Evolutionary conservation across 1,140 invertebrate genomes (phyloP).

Genomic region (Drosophila nasuta): DNA sequence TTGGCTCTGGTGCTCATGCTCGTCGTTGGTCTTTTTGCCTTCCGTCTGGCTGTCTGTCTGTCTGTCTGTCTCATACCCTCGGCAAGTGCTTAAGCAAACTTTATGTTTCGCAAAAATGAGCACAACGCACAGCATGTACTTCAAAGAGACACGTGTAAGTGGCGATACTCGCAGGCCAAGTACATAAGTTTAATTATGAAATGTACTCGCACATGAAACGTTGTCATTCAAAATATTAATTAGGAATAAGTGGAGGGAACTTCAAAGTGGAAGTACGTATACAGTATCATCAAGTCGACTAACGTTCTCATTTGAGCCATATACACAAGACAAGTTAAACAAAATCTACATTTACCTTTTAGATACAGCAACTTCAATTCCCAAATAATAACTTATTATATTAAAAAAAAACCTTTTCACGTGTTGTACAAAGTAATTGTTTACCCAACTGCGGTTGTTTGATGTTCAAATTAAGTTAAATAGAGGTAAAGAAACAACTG

Average conservation of each 20-base stretch:
- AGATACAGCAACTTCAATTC: not conserved
- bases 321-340: not conserved
- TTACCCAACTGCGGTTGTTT: not conserved
- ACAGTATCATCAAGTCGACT: too few species aligned
- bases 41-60: not conserved
- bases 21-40: too few species aligned
- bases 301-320: not conserved
- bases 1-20: not conserved
- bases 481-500: not conserved
- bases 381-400: not conserved
- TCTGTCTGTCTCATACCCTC: not conserved
- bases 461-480: not conserved
- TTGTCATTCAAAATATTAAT: slow-evolving; percentile 6
- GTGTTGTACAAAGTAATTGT: not conserved
- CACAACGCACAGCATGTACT: not conserved
- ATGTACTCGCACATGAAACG: slow-evolving; percentile 3
- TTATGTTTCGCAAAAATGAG: slow-evolving; percentile 3
- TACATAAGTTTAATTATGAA: not conserved
- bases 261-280: not conserved
- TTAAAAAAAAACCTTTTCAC: not conserved
- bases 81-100: slow-evolving; percentile 18
- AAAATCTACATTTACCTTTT: not conserved
- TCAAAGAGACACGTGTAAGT: slow-evolving; percentile 7
- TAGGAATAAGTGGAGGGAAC: not conserved
- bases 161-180: not conserved